Evolutionary conservation across 2,797 vertebrate genomes (phyloP), one percentile per base, ranked within the genome.

Genomic region (Centroberyx gerrardi): DNA sequence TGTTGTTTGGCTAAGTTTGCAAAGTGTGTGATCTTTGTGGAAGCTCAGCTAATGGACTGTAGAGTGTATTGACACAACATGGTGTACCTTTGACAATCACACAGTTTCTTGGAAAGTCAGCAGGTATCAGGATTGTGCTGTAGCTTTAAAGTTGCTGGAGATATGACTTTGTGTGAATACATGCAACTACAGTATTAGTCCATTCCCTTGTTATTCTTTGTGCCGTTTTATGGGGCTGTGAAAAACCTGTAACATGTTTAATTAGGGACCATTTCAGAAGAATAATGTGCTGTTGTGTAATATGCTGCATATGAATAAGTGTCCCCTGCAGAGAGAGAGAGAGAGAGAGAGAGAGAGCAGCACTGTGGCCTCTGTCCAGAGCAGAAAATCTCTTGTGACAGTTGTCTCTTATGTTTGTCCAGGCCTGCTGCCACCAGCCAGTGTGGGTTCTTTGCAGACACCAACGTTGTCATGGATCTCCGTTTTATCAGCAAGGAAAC

Each of bases 391-490:
- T 81, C 68, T 40, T 72, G 72, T 85, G 84, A 81, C 82, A 85
- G 78, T 88, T 83, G 86, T 88, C 83, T 88, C 74, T 87, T 68
- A 85, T 86, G 85, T 89, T 87, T 80, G 83, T 86, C 85, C 78
- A 88, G 80, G 68, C 84, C 82, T 29, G 48, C 68, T 49, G 73
- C 81, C 85, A 77, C 75, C 82, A 68, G 77, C 70, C 74, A 56
- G 66, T 63, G 82, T 80, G 74, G 80, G 80, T 70, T 80, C 72
- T 65, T 63, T 68, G 52, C 76, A 83, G 66, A 79, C 81, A 83
- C 81, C 76, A 75, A 67, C 75, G 70, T 87, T 85, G 87, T 83
- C 80, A 81, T 78, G 84, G 71, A 85, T 89, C 83, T 90, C n/a
- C 3, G 31, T 81, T 86, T 90, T 86, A 90, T 88, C 86, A 85